Conservation (phyloP, 1,140 invertebrate genomes). For the Calliphora vicina region DNA sequence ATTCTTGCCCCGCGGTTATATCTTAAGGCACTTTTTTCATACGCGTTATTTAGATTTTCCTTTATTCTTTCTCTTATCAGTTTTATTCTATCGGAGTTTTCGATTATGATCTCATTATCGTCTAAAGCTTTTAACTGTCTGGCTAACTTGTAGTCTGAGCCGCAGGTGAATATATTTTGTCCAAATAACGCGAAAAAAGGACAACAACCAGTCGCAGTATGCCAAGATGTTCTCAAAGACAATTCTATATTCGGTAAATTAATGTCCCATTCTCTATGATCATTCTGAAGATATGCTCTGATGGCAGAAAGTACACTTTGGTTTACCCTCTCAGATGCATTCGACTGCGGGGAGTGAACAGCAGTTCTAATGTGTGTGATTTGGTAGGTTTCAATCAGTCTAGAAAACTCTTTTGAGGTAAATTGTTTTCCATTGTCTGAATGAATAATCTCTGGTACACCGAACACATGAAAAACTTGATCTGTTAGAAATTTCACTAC, state of each 20-base stretch:
- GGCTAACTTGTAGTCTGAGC: neutral
- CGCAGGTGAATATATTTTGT: neutral
- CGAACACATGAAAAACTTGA: no score
- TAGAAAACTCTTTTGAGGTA: neutral
- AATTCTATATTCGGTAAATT: neutral
- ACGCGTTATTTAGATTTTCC: no score
- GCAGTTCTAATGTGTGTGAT: neutral
- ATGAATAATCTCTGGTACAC: neutral
- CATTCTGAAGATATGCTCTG: neutral
- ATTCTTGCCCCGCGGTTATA: neutral
- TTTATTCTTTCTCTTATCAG: no score
- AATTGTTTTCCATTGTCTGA: slow-evolving; percentile 1
- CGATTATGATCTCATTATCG: no score
- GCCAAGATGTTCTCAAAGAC: neutral
- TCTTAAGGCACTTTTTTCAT: no score
- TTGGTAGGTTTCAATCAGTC: neutral
- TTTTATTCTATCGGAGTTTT: no score
- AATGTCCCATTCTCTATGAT: neutral
- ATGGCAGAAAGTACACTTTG: neutral
- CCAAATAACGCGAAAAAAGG: neutral
- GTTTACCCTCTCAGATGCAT: neutral
- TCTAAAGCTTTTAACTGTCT: no score
- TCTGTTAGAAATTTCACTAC: neutral
- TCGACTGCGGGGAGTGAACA: neutral
- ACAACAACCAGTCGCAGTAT: neutral